phyloP scores from a whole-genome alignment of 92 coral and sea anemone genomes.

The Phenganax subtilis region DNA sequence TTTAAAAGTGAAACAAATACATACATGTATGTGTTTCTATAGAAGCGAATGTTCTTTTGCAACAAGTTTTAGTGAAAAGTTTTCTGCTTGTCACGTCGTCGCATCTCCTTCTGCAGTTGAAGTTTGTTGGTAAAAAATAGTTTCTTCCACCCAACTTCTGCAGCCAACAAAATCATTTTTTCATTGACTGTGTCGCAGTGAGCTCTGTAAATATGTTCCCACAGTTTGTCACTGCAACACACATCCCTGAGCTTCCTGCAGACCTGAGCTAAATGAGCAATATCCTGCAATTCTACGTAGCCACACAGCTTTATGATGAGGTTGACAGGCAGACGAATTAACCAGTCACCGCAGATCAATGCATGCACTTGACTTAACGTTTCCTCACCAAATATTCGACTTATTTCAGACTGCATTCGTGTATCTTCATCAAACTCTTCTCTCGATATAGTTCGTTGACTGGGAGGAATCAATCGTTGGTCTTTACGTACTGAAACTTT shows the following conservation, averaged over 20 bases:
- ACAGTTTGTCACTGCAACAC: slow-evolving; percentile 87
- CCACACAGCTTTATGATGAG: slow-evolving; percentile 69
- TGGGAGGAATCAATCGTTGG: slow-evolving; percentile 89
- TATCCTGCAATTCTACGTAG: slow-evolving; percentile 73
- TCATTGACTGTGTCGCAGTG: slow-evolving; percentile 84
- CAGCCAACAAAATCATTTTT: slow-evolving; percentile 74
- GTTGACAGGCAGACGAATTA: slow-evolving; percentile 75
- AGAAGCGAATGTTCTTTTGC: too few relatives aligned
- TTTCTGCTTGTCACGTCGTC: slow-evolving; percentile 64
- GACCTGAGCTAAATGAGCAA: slow-evolving; percentile 77
- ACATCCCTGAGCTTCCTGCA: slow-evolving; percentile 81
- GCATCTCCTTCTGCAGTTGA: slow-evolving; percentile 81
- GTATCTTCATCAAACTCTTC: slow-evolving; percentile 90
- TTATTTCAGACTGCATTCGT: slow-evolving; percentile 73
- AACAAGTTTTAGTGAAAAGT: background rate
- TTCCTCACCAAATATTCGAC: slow-evolving; percentile 79
- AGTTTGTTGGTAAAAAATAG: slow-evolving; percentile 87
- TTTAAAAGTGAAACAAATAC: too few relatives aligned
- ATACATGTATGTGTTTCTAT: too few relatives aligned
- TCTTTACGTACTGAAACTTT: slow-evolving; percentile 83
- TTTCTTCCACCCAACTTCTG: slow-evolving; percentile 89
- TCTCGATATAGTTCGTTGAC: slow-evolving; percentile 76
- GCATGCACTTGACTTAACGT: slow-evolving; percentile 86
- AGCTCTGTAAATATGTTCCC: slow-evolving; percentile 76
- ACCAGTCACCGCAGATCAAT: slow-evolving; percentile 93